Percentiles rank a stretch among this genome's conserved stretches.
phyloP scores from a whole-genome alignment of 2,888 invertebrate species.

The Drepana falcataria region DNA sequence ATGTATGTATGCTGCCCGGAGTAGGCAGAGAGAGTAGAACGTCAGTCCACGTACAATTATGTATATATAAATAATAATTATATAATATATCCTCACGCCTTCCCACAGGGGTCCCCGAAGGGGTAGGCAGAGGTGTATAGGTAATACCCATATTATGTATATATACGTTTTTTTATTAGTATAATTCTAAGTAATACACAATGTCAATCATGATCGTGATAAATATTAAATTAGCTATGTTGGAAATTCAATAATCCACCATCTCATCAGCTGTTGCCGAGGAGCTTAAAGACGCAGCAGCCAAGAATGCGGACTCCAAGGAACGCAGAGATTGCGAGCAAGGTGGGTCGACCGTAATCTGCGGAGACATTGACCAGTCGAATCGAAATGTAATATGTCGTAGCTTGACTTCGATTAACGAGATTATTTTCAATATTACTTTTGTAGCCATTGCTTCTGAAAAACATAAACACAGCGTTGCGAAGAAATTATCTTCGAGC shows the following conservation, averaged over 20 bases:
- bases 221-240: background rate
- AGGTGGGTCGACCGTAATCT: conserved; percentile 25
- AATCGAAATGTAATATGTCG: too few species aligned
- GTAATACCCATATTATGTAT: too few species aligned
- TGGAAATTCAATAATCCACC: background rate
- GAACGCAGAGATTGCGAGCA: conserved; percentile 32
- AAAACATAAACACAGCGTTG: conserved; percentile 33
- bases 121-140: too few species aligned
- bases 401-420: background rate
- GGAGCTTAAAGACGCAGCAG: conserved; percentile 36
- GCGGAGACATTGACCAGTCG: background rate
- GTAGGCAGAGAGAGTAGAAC: too few species aligned
- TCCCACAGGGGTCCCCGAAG: too few species aligned
- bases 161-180: too few species aligned
- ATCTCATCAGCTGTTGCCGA: conserved; percentile 37
- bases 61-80: too few species aligned
- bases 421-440: conserved; percentile 1
- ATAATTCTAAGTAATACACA: too few species aligned
- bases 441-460: conserved; percentile 39
- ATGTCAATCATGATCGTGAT: too few species aligned
- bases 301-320: conserved; percentile 21
- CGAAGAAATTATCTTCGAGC: conserved; percentile 40
- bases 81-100: too few species aligned
- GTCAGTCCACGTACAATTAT: too few species aligned
- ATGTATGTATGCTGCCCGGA: too few species aligned